Evolutionary conservation across 2,888 invertebrate genomes (phyloP).

Genomic region (Apamea crenata): DNA sequence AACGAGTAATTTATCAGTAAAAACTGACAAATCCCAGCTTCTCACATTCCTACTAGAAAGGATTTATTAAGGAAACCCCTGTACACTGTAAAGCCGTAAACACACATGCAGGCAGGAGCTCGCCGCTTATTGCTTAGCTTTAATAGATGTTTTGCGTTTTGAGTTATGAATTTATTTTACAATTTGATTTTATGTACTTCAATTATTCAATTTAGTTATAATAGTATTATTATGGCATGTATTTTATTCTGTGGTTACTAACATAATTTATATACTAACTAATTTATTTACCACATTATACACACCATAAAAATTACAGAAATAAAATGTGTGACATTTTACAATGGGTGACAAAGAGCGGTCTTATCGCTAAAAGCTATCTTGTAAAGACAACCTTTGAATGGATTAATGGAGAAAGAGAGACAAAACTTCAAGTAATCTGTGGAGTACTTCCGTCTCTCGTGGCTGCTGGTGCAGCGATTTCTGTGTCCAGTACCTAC

Average conservation of each 20-base stretch:
- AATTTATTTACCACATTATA: no score
- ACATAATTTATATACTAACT: no score
- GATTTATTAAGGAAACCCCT: conserved; percentile 36
- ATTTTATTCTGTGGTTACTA: no score
- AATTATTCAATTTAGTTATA: no score
- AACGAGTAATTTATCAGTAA: conserved; percentile 28
- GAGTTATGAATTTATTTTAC: no score
- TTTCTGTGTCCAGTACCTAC: neutral
- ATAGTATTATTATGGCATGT: no score
- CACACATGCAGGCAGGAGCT: neutral
- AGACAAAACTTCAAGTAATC: neutral
- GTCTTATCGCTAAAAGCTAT: no score
- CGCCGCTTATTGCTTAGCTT: neutral
- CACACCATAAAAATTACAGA: no score
- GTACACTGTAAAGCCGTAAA: neutral
- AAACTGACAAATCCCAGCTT: conserved; percentile 38
- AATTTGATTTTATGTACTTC: no score
- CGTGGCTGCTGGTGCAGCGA: neutral
- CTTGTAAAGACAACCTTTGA: neutral
- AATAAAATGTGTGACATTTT: no score
- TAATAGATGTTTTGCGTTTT: no score
- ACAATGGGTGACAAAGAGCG: no score
- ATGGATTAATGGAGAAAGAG: neutral
- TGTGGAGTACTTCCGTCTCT: neutral
- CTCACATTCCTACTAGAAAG: conserved; percentile 40